Evolutionary conservation across 53 echinoderm and acorn worm genomes (phyloP).

Genomic region (Crossaster papposus): DNA sequence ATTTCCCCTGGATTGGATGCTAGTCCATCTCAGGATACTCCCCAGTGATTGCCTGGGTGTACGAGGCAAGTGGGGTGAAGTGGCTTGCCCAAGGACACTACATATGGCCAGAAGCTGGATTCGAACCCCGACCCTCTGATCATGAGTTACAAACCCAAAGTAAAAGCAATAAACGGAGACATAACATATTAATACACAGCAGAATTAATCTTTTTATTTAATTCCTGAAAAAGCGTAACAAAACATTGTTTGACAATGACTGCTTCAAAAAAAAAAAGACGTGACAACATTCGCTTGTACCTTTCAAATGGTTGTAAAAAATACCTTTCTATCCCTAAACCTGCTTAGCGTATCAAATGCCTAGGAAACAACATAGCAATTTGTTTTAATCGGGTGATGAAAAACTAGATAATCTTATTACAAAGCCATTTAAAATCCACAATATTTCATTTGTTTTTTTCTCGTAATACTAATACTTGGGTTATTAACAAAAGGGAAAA

Average conservation of each 20-base stretch:
- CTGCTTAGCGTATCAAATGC: neutral
- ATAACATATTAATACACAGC: slow-evolving; percentile 34
- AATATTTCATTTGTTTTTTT: neutral
- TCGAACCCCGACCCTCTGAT: too few species aligned
- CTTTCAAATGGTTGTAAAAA: neutral
- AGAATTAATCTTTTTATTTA: slow-evolving; percentile 37
- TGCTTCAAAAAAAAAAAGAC: neutral
- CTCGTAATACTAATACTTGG: neutral
- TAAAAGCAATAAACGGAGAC: neutral
- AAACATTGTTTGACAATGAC: slow-evolving; percentile 33
- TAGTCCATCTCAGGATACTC: too few species aligned
- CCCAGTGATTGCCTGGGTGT: too few species aligned
- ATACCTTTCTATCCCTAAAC: neutral
- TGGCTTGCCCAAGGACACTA: too few species aligned
- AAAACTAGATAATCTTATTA: neutral
- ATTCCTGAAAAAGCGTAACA: slow-evolving; percentile 44
- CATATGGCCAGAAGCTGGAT: too few species aligned
- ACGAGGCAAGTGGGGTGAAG: too few species aligned
- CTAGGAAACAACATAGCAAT: neutral
- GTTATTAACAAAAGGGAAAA: neutral
- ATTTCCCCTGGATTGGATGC: too few species aligned
- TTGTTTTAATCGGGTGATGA: neutral
- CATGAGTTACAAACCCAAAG: neutral
- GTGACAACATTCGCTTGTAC: neutral
- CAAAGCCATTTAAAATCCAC: neutral